A percentile compares a stretch with the other conserved stretches of the same genome.
Evolutionary conservation across 2,797 vertebrate species (phyloP).

Genomic region (Cichlasoma orientale): DNA sequence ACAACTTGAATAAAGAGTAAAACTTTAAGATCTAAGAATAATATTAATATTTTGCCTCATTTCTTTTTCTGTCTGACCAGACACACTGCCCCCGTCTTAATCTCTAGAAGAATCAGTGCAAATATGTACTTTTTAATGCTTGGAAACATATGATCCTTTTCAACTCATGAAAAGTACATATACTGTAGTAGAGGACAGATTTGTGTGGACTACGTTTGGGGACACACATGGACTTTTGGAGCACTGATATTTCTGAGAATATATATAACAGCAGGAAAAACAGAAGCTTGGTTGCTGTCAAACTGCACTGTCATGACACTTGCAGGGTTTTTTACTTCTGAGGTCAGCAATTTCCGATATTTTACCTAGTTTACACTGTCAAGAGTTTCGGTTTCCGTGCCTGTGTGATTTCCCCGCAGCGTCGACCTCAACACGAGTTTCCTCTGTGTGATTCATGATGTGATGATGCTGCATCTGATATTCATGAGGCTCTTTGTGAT

Average conservation of each 20-base stretch:
- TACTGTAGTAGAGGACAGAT: background rate
- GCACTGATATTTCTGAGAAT: background rate
- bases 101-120: background rate
- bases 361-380: background rate
- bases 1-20: background rate
- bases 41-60: too few relatives aligned
- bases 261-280: background rate
- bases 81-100: too few relatives aligned
- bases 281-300: background rate
- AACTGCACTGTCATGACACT: background rate
- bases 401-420: conserved; percentile 5
- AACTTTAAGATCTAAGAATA: background rate
- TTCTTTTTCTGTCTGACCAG: background rate
- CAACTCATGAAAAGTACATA: background rate
- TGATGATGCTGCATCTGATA: background rate
- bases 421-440: background rate
- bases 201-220: too few relatives aligned
- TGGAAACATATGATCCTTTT: background rate
- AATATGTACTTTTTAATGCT: background rate
- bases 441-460: background rate
- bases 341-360: background rate
- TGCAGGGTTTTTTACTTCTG: background rate
- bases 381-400: background rate
- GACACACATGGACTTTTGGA: background rate
- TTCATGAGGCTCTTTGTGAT: background rate